Evolutionary conservation across 1,140 invertebrate genomes (phyloP), one percentile per base, ranked within the genome.

Genomic region (Diplogasteroides magnus): DNA sequence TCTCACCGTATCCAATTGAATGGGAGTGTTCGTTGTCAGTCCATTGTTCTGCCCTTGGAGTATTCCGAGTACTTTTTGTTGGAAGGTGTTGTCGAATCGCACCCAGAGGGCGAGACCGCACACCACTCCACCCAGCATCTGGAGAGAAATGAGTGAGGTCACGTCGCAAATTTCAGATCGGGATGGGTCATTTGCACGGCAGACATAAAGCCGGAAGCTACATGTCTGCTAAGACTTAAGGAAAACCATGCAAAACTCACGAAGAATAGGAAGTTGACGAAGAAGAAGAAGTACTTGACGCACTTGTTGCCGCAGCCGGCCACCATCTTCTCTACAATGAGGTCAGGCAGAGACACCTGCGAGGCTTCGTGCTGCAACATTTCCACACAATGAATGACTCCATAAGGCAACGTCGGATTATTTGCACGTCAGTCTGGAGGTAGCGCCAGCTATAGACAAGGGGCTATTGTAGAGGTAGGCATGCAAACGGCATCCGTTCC

Each of bases 221-320:
- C 37, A 48, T 11, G 37, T 48, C 37, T 48, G 37, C 37, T 11
- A 48, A 19, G 15, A 48, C 2, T 48, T 11, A 57, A n/a, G 2
- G 14, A 58, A 29, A 28, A 57, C 14, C 1, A 55, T 6, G 23
- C 0, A n/a, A 32, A 67, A 67, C 70, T 72, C 25, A 72, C 70
- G 25, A 72, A 72, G 19, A 72, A 63, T 1, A 72, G 59, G 31
- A 72, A 61, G 55, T 72, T 72, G 48, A 72, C 55, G 6, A 67
- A 27, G 64, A 64, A 72, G 56, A 72, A 72, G 60, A 72, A 63
- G 60, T 67, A 72, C 32, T 72, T 72, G 32, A 72, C 48, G 37
- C 70, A 72, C 27, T 72, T 72, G 61, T 72, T 72, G 2, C 70
- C 70, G 25, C 70, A 72, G 0, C 70, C 66, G 28, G 57, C 28